These are phyloP conservation scores for Daboia siamensis DNA, from an alignment of 2,113 vertebrate species.

Conservation along the genomic window DNA sequence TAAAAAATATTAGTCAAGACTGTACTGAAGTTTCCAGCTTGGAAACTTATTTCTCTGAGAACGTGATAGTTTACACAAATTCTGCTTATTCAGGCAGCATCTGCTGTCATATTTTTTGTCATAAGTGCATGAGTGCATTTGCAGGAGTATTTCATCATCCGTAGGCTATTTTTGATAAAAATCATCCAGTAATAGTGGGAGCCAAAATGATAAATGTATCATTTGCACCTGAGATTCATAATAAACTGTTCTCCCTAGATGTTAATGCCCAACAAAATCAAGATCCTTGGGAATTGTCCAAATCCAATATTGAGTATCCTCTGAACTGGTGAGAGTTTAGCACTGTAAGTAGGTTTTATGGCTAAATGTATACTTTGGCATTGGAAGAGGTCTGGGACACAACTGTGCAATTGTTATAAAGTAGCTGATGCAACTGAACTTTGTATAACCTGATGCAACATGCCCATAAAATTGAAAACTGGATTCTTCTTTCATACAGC, in stretches of 20 bases:
- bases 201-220: background rate
- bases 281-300: background rate
- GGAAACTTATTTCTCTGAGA: background rate
- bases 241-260: background rate
- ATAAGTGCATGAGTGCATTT: background rate
- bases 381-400: slow-evolving; percentile 3
- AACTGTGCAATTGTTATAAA: slow-evolving; percentile 48
- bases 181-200: background rate
- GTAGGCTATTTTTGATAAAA: background rate
- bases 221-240: background rate
- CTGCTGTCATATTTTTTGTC: background rate
- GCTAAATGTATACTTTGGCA: slow-evolving; percentile 48
- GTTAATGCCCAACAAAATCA: background rate
- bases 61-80: background rate
- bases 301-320: background rate
- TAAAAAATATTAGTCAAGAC: background rate
- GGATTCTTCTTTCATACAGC: slow-evolving; percentile 23
- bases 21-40: background rate
- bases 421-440: slow-evolving; percentile 64
- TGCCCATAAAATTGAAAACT: slow-evolving; percentile 45
- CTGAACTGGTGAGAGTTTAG: background rate
- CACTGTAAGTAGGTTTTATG: background rate
- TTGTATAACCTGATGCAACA: slow-evolving; percentile 65
- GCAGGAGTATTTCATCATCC: background rate
- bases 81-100: background rate